Conservation (phyloP, 2,888 invertebrate genomes). For the Synergus umbraculus region DNA sequence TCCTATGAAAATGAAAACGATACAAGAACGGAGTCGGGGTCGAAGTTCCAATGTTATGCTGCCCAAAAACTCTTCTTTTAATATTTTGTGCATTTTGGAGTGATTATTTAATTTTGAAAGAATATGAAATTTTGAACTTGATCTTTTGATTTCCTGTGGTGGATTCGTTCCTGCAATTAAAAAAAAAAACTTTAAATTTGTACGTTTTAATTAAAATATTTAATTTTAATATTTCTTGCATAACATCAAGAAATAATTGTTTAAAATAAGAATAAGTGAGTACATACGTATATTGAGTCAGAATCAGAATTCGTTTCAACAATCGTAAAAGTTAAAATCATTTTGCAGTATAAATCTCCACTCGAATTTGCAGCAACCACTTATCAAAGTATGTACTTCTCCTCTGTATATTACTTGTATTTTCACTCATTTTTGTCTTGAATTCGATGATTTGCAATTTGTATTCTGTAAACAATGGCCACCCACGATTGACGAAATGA, state of each 20-base stretch:
- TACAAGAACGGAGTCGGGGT: conserved; percentile 70
- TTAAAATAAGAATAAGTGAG: too few relatives aligned
- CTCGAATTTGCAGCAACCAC: not conserved
- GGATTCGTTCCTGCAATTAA: conserved; percentile 8
- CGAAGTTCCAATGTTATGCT: conserved; percentile 70
- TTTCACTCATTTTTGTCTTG: not conserved
- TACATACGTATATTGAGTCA: too few relatives aligned
- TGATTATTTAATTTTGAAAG: not conserved
- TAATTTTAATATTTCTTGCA: too few relatives aligned
- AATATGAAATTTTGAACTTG: not conserved
- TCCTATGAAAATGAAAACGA: conserved; percentile 66
- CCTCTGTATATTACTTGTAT: not conserved
- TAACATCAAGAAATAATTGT: too few relatives aligned
- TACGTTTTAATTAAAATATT: too few relatives aligned
- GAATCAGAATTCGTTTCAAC: not conserved
- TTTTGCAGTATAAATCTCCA: not conserved
- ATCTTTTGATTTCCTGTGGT: conserved; percentile 13
- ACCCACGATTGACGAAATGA: not conserved
- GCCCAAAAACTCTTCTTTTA: conserved; percentile 9
- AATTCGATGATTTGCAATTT: not conserved
- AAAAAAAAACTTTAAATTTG: not conserved
- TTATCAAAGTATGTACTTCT: not conserved
- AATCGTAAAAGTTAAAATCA: not conserved
- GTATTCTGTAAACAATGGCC: not conserved
- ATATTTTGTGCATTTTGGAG: conserved; percentile 51